Evolutionary conservation across 2,797 vertebrate genomes (phyloP).

Genomic region (Lates japonicus): DNA sequence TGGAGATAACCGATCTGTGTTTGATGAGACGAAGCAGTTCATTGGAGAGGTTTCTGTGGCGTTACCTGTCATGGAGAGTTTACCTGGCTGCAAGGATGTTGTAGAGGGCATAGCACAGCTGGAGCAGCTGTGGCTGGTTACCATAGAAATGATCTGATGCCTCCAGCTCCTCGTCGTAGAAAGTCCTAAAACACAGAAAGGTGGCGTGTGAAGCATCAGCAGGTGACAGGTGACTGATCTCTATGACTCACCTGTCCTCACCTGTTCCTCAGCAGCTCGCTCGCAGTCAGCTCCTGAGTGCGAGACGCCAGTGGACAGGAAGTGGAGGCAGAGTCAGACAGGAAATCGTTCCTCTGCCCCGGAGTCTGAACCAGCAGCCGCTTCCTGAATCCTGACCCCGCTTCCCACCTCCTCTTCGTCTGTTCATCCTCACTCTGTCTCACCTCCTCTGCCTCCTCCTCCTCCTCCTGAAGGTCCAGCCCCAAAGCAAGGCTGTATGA

Average conservation of each 20-base stretch:
- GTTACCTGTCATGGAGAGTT: not conserved
- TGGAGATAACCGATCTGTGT: not conserved
- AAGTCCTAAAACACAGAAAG: conserved; percentile 87
- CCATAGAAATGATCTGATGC: conserved; percentile 92
- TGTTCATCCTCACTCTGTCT: conserved; percentile 57
- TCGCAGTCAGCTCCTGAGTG: conserved; percentile 93
- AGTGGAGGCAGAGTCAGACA: conserved; percentile 74
- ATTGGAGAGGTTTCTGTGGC: not conserved
- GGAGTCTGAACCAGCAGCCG: conserved; percentile 84
- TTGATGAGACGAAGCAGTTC: not conserved
- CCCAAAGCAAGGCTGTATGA: conserved; percentile 94
- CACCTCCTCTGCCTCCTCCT: conserved; percentile 51
- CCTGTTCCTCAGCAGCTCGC: conserved; percentile 94
- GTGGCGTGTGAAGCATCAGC: not conserved
- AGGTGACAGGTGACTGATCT: not conserved
- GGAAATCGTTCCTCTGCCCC: conserved; percentile 77
- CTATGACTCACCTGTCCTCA: conserved; percentile 60
- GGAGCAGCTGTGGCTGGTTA: conserved; percentile 91
- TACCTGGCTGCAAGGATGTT: conserved; percentile 91
- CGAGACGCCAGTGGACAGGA: conserved; percentile 77
- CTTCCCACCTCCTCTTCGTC: not conserved
- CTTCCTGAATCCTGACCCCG: conserved; percentile 62
- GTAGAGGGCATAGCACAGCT: conserved; percentile 93
- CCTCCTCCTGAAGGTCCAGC: conserved; percentile 85
- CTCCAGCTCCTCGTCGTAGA: conserved; percentile 91